phyloP scores from a whole-genome alignment of 2,113 vertebrate genomes.

The Pomatostomus ruficeps region DNA sequence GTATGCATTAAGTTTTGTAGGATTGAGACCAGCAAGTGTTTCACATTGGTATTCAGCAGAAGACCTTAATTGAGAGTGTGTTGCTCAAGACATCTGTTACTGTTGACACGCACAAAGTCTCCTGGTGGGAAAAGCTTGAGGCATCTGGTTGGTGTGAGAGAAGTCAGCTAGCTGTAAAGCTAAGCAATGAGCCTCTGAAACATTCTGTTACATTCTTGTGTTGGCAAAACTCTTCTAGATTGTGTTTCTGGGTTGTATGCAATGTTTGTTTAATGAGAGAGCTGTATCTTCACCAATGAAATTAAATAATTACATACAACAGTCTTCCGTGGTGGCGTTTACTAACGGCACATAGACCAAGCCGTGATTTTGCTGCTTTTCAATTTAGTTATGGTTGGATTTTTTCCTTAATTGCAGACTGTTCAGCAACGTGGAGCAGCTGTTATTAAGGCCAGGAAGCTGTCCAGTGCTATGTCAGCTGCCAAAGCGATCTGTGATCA shows the following conservation, averaged over 20 bases:
- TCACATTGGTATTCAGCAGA: neutral
- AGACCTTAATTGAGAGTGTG: neutral
- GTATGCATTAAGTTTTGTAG: neutral
- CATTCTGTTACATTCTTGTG: neutral
- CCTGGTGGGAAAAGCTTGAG: neutral
- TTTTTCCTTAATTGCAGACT: conserved; percentile 69
- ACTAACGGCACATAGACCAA: neutral
- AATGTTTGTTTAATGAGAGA: neutral
- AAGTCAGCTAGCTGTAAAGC: neutral
- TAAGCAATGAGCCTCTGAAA: neutral
- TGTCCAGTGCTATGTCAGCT: conserved; percentile 98
- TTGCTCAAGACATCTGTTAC: neutral
- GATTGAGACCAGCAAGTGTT: neutral
- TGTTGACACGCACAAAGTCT: neutral
- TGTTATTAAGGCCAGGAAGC: conserved; percentile 93
- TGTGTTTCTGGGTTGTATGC: neutral
- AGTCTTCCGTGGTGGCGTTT: neutral
- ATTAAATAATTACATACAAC: neutral
- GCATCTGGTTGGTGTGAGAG: neutral
- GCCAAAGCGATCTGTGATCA: conserved; percentile 97
- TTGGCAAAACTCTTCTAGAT: neutral
- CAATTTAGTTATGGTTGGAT: neutral
- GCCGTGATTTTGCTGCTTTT: neutral
- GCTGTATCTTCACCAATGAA: neutral
- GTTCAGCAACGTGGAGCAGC: conserved; percentile 94